phyloP scores from a whole-genome alignment of 2,113 vertebrate species.

The Chloropsis cyanopogon region DNA sequence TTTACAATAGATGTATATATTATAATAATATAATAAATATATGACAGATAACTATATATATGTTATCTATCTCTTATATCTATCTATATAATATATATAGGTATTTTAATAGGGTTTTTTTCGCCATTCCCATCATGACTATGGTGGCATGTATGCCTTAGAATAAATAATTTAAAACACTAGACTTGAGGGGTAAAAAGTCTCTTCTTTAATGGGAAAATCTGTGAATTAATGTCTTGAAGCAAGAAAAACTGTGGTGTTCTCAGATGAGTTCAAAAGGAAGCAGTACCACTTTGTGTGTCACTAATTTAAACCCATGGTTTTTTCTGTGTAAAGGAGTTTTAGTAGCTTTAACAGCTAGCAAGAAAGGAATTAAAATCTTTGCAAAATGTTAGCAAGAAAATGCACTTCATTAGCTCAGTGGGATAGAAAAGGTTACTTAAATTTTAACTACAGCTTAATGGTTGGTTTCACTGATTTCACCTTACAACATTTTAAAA shows the following conservation, averaged over 20 bases:
- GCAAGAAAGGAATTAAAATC: constrained; percentile 42
- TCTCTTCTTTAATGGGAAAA: constrained; percentile 42
- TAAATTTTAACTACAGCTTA: constrained; percentile 61
- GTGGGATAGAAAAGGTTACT: constrained; percentile 42
- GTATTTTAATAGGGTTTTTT: not conserved
- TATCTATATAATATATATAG: not conserved
- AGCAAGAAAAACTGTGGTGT: constrained; percentile 29
- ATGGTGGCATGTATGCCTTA: not conserved
- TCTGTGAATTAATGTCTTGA: constrained; percentile 21
- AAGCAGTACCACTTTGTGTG: not conserved
- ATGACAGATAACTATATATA: too few relatives aligned
- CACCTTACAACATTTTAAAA: not conserved
- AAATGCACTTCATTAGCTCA: constrained; percentile 63
- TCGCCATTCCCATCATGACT: not conserved
- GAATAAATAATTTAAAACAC: constrained; percentile 27
- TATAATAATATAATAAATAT: not conserved
- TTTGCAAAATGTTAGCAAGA: constrained; percentile 61
- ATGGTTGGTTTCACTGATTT: constrained; percentile 49
- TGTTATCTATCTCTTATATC: not conserved
- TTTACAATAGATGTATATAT: not conserved
- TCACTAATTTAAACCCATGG: constrained; percentile 39
- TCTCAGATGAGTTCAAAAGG: constrained; percentile 5
- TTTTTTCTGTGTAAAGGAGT: not conserved
- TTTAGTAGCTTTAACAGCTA: constrained; percentile 42
- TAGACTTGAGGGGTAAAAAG: not conserved